Evolutionary conservation across 2,888 invertebrate genomes (phyloP), one percentile per base, ranked within the genome.

Genomic region (Drosophila parthenogenetica): DNA sequence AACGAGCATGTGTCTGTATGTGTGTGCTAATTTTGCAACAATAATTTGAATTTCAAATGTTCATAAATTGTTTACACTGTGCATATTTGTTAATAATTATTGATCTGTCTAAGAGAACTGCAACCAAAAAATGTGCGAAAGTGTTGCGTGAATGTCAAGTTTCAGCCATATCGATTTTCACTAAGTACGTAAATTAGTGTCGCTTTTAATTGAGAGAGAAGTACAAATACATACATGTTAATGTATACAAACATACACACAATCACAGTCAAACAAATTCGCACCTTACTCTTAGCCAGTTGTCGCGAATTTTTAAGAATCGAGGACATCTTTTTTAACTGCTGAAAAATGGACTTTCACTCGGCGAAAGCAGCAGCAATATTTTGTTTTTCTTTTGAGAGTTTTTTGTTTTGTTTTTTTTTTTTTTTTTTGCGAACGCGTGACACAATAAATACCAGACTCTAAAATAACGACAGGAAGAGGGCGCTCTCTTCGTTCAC

Each of bases 381-480:
- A 32, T 48, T 63, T 62, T 58, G 22, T 50, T 64, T 69, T 35
- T 25, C 35, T 43, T 16, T 48, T 61, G 22, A 0, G 42, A 35
- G 35, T 13, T 45, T 63, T 65, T 53, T 29, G 29, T 8, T 29
- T 39, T n/a, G n/a, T n/a, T n/a, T 13, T 45, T 63, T 65, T 53
- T 29, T 7, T 8, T 29, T 39, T 49, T 62, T 69, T 75, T 68
- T 72, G 73, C 75, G 68, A 71, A 61, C 77, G 77, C 77, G 87
- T 88, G 83, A 82, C 83, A 86, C 86, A 83, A 86, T 86, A 81
- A 82, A 79, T 58, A 29, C 57, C 65, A 43, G 58, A 68, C 25
- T 29, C 35, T 42, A 51, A 42, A 63, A 58, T 14, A 37, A 37
- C 58, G 39, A 35, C 71, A 57, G 64, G 40, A 67, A 68, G 62